Conservation (phyloP, 1,140 invertebrate species). For the Babylonia areolata region DNA sequence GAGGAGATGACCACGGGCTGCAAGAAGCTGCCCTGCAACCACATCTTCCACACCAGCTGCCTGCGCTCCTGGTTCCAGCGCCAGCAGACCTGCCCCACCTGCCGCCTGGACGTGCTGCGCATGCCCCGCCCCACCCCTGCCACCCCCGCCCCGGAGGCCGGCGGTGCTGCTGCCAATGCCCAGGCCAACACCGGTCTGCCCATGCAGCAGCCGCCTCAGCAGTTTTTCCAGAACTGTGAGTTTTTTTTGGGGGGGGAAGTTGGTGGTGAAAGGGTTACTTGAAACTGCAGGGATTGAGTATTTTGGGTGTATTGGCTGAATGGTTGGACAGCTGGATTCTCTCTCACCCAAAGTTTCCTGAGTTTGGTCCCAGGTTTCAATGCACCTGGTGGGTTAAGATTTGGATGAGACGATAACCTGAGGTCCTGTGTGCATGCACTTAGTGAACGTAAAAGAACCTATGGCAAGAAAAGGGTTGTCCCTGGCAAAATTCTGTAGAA, state of each 20-base stretch:
- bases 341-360: too few species aligned
- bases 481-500: too few species aligned
- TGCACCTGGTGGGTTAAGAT: too few species aligned
- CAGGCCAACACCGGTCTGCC: constrained; percentile 25
- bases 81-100: constrained; percentile 99
- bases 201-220: constrained; percentile 17
- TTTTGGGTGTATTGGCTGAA: neutral
- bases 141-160: constrained; percentile 49
- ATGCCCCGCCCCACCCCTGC: constrained; percentile 59
- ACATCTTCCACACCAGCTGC: constrained; percentile 99
- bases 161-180: constrained; percentile 45
- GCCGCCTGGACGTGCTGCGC: constrained; percentile 95
- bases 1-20: constrained; percentile 87
- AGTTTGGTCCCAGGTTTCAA: too few species aligned
- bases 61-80: constrained; percentile 99
- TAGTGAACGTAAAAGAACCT: too few species aligned
- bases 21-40: constrained; percentile 99
- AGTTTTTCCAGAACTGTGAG: constrained; percentile 47
- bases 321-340: too few species aligned
- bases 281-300: neutral
- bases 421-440: too few species aligned
- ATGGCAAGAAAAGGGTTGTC: too few species aligned
- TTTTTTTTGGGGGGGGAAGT: neutral
- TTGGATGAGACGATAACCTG: too few species aligned
- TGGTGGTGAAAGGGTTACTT: neutral